Percentiles rank a stretch among this genome's conserved stretches.
phyloP scores from a whole-genome alignment of 1,140 invertebrate genomes.

The Drosophila miranda region DNA sequence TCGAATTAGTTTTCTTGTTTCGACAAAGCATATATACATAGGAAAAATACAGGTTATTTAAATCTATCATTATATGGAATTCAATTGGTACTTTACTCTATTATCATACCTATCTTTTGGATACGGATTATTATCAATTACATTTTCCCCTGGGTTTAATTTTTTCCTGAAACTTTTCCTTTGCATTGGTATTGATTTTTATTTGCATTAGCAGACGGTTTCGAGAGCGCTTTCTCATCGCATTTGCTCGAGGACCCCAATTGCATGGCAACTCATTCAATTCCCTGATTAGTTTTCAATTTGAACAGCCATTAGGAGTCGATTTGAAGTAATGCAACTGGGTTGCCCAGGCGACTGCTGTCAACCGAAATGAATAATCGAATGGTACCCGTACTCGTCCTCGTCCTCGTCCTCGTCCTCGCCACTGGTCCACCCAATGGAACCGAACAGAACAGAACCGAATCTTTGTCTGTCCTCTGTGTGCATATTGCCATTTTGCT shows the following conservation, averaged over 20 bases:
- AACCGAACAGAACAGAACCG: constrained; percentile 16
- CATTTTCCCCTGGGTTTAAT: neutral
- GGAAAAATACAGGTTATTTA: too few species aligned
- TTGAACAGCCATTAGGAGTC: constrained; percentile 35
- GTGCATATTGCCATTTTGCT: constrained; percentile 48
- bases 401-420: neutral
- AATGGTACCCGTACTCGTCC: constrained; percentile 30
- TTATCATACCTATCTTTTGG: neutral
- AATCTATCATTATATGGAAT: too few species aligned
- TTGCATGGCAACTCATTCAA: constrained; percentile 26
- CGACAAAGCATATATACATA: neutral
- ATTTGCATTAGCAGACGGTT: neutral
- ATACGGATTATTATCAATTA: neutral
- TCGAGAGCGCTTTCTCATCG: neutral
- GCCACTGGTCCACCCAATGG: too few species aligned
- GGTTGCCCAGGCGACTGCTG: constrained; percentile 37
- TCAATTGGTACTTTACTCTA: too few species aligned
- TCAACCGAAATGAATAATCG: constrained; percentile 47
- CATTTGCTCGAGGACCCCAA: constrained; percentile 11
- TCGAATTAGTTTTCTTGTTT: constrained; percentile 3
- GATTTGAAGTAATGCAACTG: constrained; percentile 41
- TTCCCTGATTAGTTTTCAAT: constrained; percentile 59
- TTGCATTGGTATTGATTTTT: constrained; percentile 8
- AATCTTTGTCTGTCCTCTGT: constrained; percentile 5
- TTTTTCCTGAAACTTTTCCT: neutral